Conservation (phyloP, 2,888 invertebrate species). For the Therioaphis trifolii region DNA sequence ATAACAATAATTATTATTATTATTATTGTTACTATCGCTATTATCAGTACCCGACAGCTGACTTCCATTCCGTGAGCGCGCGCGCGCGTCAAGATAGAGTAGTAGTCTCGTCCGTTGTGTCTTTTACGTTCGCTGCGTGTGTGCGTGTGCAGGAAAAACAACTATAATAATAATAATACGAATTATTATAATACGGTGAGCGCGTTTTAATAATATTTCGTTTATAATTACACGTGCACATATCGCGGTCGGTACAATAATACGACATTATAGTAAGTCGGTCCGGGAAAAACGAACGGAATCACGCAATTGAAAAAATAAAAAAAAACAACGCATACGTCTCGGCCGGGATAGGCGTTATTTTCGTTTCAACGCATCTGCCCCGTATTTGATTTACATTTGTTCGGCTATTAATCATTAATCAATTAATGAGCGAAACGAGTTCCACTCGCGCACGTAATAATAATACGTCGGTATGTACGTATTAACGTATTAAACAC, state of each 20-base stretch:
- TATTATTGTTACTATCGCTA: too few relatives aligned
- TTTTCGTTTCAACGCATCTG: background rate
- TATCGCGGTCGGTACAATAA: background rate
- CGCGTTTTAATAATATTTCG: too few relatives aligned
- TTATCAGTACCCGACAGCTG: background rate
- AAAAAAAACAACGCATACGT: too few relatives aligned
- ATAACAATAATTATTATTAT: too few relatives aligned
- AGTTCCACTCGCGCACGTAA: background rate
- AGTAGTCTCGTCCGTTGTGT: background rate
- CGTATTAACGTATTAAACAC: background rate
- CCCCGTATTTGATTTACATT: background rate
- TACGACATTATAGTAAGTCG: background rate
- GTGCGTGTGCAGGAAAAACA: background rate
- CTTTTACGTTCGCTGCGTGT: background rate
- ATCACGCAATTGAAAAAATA: background rate
- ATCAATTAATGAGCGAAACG: constrained; percentile 19
- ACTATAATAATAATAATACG: background rate
- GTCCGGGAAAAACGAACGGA: background rate
- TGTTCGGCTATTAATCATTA: background rate
- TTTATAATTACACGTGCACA: too few relatives aligned
- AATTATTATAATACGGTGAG: too few relatives aligned
- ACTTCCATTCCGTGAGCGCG: background rate
- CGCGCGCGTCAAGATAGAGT: too few relatives aligned
- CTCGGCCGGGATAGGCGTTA: too few relatives aligned
- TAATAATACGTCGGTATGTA: background rate